phyloP scores from a whole-genome alignment of 2,888 invertebrate genomes.

The Ennomos erosarius region DNA sequence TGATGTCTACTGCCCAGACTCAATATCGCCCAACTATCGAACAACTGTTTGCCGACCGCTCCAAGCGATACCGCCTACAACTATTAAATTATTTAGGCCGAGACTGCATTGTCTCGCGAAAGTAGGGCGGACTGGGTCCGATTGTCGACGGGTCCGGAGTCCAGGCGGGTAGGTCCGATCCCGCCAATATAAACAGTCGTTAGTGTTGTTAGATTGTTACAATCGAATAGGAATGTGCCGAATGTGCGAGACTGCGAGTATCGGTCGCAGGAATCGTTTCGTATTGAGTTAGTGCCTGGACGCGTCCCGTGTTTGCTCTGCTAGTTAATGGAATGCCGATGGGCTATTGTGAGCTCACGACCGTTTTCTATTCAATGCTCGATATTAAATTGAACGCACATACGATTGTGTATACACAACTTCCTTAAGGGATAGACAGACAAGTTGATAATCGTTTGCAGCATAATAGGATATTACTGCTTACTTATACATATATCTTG shows the following conservation, averaged over 20 bases:
- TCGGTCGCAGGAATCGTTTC: slow-evolving; percentile 71
- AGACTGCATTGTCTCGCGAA: slow-evolving; percentile 80
- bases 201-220: slow-evolving; percentile 72
- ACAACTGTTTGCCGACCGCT: slow-evolving; percentile 70
- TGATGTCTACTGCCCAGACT: slow-evolving; percentile 5
- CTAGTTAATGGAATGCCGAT: slow-evolving; percentile 82
- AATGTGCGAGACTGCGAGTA: slow-evolving; percentile 60
- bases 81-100: slow-evolving; percentile 82
- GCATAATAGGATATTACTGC: slow-evolving; percentile 1
- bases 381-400: slow-evolving; percentile 71
- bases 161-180: slow-evolving; percentile 45
- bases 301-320: slow-evolving; percentile 75
- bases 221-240: slow-evolving; percentile 64
- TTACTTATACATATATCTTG: no score
- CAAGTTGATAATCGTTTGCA: slow-evolving; percentile 20
- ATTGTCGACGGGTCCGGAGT: slow-evolving; percentile 45
- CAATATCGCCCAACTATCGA: slow-evolving; percentile 25
- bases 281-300: slow-evolving; percentile 72
- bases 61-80: slow-evolving; percentile 60
- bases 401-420: slow-evolving; percentile 51
- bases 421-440: slow-evolving; percentile 51
- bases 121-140: slow-evolving; percentile 57
- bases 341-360: slow-evolving; percentile 72
- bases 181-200: slow-evolving; percentile 77
- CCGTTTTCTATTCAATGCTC: slow-evolving; percentile 74